These are phyloP conservation scores for Semaprochilodus insignis DNA, from an alignment of 2,797 vertebrate genomes.

Conservation along the genomic window DNA sequence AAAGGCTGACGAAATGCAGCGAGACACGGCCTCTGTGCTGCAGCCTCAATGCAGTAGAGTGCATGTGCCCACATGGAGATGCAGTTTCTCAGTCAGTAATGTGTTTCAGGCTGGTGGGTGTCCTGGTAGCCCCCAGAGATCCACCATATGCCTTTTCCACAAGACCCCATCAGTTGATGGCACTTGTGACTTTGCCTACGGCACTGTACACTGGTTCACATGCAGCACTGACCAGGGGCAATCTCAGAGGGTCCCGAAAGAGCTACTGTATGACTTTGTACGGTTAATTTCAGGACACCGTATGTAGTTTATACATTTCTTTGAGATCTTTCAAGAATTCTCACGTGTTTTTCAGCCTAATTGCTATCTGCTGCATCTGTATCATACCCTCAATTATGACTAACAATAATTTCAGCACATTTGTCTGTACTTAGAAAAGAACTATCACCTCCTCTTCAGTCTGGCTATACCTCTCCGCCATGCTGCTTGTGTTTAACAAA, in stretches of 20 bases:
- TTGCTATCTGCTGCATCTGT: neutral
- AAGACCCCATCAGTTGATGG: conserved; percentile 34
- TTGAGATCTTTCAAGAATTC: neutral
- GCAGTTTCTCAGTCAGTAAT: neutral
- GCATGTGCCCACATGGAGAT: neutral
- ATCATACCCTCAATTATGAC: neutral
- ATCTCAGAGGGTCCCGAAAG: neutral
- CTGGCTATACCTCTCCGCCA: no score
- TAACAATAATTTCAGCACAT: neutral
- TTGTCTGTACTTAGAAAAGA: neutral
- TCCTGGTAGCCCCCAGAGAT: neutral
- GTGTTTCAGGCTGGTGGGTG: neutral
- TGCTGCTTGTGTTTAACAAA: no score
- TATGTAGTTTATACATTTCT: neutral
- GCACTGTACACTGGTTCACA: conserved; percentile 19
- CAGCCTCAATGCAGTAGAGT: conserved; percentile 11
- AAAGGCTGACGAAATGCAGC: neutral
- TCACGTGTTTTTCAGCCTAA: neutral
- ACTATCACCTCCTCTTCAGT: no score
- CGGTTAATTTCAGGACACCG: neutral
- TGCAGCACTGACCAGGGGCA: conserved; percentile 10
- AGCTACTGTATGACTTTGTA: conserved; percentile 11
- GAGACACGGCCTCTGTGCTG: neutral
- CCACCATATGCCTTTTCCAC: neutral
- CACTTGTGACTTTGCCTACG: conserved; percentile 37